Base-by-base conservation (phyloP, 1,140 invertebrate species). In the Lerema accius region DNA sequence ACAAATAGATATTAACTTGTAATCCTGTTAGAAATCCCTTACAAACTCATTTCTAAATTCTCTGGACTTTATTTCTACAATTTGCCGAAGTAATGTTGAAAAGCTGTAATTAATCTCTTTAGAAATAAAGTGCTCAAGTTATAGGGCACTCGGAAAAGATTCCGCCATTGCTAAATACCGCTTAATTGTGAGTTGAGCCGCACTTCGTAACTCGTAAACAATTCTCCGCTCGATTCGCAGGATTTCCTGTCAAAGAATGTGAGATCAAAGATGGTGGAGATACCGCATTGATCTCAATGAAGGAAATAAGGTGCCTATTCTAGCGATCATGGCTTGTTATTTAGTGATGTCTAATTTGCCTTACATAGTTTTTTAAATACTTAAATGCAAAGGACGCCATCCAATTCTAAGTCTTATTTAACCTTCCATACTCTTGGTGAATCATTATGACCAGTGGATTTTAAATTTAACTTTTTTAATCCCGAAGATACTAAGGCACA, bases 211-310 rank as follows among this genome's bases (percentile, higher is more conserved):
- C 55, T 65, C 55, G 48, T 59, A 65, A 55, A 64, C 37, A 49
- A 49, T 55, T 48, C 35, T 37, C 23, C 43, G 50, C 32, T 39
- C 60, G 50, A 17, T 43, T 55, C 61, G 48, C 61, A 63, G 61
- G 61, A 63, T 63, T 55, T 63, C 61, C 61, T 63, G 50, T 55
- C 51, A 32, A 46, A 45, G 61, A 63, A 55, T 53, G 42, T 26
- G 37, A 59, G 63, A 65, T 65, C 63, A 65, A 65, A 65, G 63
- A 65, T 60, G 55, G 28, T 55, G 56, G 40, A 59, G 55, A 56
- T 58, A 53, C 40, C 48, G 63, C 51, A 65, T 13, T 45, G 56
- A 65, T 53, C 56, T 65, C 48, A 65, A 65, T 51, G 63, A 51
- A 56, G 43, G 13, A 50, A 56, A 50, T 65, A 58, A 59, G 45